Evolutionary conservation across 2,797 vertebrate species (phyloP), one percentile per base, ranked within the genome.

Genomic region (Amblyraja radiata): DNA sequence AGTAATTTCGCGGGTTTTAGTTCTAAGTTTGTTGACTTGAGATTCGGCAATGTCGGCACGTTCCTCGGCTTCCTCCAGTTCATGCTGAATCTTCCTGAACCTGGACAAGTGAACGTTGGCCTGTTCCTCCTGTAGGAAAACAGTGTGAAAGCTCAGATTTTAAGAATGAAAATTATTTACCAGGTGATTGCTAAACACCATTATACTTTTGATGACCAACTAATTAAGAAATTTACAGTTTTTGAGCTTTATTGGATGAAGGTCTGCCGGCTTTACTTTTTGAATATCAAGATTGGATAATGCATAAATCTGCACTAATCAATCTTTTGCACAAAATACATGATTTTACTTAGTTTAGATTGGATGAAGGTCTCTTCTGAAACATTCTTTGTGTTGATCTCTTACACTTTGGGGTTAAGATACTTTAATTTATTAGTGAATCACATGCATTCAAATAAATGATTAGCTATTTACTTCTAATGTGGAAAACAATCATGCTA

Each of bases 21-120:
- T 97, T 93, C 98, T 97, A 93, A 99, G 96, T 94, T 98, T 98
- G 96, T 98, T 99, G 95, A 98, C 98, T 96, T 98, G 98, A 0
- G 97, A 98, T 95, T 98, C 98, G 0, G 98, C 97, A 1, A 98
- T 98, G 95, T 98, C 98, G 11, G 97, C 98, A 0, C 97, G 95
- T 73, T 98, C 98, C 95, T 98, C 97, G 0, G 97, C 97, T 92
- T 98, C 97, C 94, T 98, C 98, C 95, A 98, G 93, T 94, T 98
- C 98, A 0, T 99, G 97, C 95, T 98, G 98, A 63, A 98, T 96
- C 96, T 98, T 98, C 94, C 97, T 97, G 95, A 95, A 97, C 77
- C 97, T 98, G 95, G 97, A 95, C 93, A 98, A 95, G 94, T 98
- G 97, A 95, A 96, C 95, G 7, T 99, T 98, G 95, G 97, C 97